phyloP scores from a whole-genome alignment of 2,888 invertebrate species.

The Teleiodes luculella region DNA sequence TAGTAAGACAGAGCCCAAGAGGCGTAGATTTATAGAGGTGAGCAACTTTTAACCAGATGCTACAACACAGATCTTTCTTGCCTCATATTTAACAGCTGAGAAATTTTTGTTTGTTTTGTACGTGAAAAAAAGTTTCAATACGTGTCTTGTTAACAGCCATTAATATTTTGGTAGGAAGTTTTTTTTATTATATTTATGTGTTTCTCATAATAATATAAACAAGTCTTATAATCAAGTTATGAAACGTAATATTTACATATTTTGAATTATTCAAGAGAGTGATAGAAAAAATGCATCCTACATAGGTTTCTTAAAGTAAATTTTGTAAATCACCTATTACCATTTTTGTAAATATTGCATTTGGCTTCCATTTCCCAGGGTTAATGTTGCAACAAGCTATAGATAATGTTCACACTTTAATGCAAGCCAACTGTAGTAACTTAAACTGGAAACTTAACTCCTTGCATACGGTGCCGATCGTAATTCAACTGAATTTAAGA shows the following conservation, averaged over 20 bases:
- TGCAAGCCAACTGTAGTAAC: constrained; percentile 48
- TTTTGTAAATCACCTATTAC: too few relatives aligned
- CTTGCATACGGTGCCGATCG: constrained; percentile 46
- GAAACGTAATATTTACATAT: too few relatives aligned
- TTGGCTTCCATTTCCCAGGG: too few relatives aligned
- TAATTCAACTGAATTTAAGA: constrained; percentile 61
- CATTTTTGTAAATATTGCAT: too few relatives aligned
- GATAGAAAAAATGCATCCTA: too few relatives aligned
- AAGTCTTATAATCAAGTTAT: too few relatives aligned
- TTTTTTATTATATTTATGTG: too few relatives aligned
- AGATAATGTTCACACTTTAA: constrained; percentile 50
- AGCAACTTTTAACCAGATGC: constrained; percentile 31
- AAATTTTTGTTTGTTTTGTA: constrained; percentile 9
- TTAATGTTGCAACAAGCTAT: constrained; percentile 34
- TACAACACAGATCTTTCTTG: constrained; percentile 8
- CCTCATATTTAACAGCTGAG: neutral
- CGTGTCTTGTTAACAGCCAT: neutral
- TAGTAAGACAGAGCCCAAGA: too few relatives aligned
- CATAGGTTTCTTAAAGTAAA: too few relatives aligned
- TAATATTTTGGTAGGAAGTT: neutral
- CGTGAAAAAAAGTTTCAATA: constrained; percentile 8
- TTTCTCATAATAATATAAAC: too few relatives aligned
- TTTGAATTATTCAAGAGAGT: too few relatives aligned
- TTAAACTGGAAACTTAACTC: constrained; percentile 50
- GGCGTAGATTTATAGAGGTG: constrained; percentile 32